Base-by-base conservation (phyloP, 2,888 invertebrate genomes). In the Strigamia transsilvanica region DNA sequence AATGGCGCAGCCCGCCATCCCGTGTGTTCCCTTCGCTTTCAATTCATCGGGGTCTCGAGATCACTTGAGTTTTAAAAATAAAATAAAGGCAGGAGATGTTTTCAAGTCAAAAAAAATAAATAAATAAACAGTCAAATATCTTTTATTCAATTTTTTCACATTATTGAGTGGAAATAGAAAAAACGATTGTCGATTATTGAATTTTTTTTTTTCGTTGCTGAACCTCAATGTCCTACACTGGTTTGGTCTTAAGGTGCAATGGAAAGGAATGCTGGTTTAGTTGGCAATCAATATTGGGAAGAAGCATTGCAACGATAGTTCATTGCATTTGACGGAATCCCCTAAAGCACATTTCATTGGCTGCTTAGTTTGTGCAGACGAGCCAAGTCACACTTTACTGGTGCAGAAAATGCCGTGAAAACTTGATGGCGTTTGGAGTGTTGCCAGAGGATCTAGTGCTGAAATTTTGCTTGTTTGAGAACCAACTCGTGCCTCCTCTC, bases 291-390 rank as follows among this genome's bases (percentile, higher is more conserved):
- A 61, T 61, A 61, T 61, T 21, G 61, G 18, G 61, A 61, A 61
- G 23, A 61, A 23, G 61, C 61, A 61, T 61, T 61, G 61, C 61
- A 61, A 61, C 61, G 21, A 61, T 46, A 61, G 61, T 61, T 61
- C 61, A 61, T 61, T 61, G 61, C 61, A 61, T 61, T 61, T 61
- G 61, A 61, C 61, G 61, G 61, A 61, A 61, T 61, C 61, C 61
- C 61, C 61, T 18, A 61, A 61, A 61, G 61, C 61, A 23, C 61
- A 61, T 61, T 61, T 61, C 61, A 61, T 61, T 61, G 61, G 61
- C 61, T 61, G 61, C 61, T 61, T 61, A 61, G 61, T 61, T 61
- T 61, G 61, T 23, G 61, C 61, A 61, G 61, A 61, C 61, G 61
- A 61, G 61, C 61, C 61, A 61, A 61, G 61, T 61, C 61, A 61